Conservation (phyloP, 2,888 invertebrate genomes). For the Acleris emargana region DNA sequence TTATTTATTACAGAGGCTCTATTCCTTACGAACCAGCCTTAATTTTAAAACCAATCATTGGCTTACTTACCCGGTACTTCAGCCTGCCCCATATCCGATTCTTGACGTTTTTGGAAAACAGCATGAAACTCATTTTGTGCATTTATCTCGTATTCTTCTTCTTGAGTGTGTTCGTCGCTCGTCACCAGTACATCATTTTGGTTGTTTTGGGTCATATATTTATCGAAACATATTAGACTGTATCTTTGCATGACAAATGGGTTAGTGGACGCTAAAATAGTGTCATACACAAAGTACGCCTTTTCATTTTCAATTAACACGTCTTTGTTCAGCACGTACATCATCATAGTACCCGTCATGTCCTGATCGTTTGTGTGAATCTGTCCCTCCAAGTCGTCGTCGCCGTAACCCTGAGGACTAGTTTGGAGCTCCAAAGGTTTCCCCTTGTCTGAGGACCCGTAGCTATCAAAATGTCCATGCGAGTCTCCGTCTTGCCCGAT, state of each 20-base stretch:
- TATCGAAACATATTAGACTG: conserved; percentile 46
- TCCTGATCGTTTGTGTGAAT: conserved; percentile 43
- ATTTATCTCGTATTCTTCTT: too few relatives aligned
- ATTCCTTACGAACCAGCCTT: too few relatives aligned
- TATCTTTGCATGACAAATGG: conserved; percentile 70
- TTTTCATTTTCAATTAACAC: conserved; percentile 49
- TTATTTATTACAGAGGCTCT: too few relatives aligned
- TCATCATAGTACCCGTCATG: conserved; percentile 37
- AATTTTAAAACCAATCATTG: too few relatives aligned
- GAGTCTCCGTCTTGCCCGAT: too few relatives aligned
- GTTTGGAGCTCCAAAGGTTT: too few relatives aligned
- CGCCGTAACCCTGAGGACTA: too few relatives aligned
- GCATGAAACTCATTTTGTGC: conserved; percentile 38
- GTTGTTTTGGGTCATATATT: too few relatives aligned
- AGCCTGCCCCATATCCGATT: conserved; percentile 45
- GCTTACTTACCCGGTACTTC: conserved; percentile 47
- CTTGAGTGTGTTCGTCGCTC: too few relatives aligned
- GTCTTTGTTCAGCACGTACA: conserved; percentile 55
- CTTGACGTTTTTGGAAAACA: conserved; percentile 62
- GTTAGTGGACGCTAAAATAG: conserved; percentile 53
- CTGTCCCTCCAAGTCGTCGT: conserved; percentile 42
- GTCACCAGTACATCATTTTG: too few relatives aligned
- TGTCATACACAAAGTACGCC: conserved; percentile 51
- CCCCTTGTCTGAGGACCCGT: too few relatives aligned
- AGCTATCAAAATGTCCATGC: too few relatives aligned